Percentiles rank a stretch among this genome's conserved stretches.
phyloP scores from a whole-genome alignment of 2,113 vertebrate genomes.

The Hippopotamus amphibius region DNA sequence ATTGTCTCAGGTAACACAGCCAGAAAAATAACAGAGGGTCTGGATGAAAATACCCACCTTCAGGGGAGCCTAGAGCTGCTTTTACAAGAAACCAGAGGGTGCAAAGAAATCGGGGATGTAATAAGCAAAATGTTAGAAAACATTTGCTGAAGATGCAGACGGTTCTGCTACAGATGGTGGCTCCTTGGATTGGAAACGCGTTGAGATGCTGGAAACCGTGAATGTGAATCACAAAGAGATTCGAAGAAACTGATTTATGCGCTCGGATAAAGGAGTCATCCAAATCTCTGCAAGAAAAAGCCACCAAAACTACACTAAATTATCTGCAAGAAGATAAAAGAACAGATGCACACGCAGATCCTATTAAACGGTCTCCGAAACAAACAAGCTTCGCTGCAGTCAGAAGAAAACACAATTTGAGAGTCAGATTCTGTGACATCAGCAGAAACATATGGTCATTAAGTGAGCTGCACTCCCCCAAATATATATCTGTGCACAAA shows the following conservation, averaged over 20 bases:
- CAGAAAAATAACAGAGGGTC: accelerated
- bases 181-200: background rate
- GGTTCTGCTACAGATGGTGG: accelerated
- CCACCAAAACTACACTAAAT: background rate
- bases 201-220: accelerated
- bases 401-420: background rate
- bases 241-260: background rate
- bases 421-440: background rate
- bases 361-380: background rate
- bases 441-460: background rate
- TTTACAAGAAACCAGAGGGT: background rate
- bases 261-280: background rate
- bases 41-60: background rate
- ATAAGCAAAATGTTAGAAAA: background rate
- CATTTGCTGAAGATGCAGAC: background rate
- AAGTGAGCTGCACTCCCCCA: accelerated
- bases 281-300: background rate
- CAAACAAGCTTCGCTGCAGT: accelerated
- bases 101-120: background rate
- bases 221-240: no score
- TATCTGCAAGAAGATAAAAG: no score
- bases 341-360: background rate
- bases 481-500: background rate
- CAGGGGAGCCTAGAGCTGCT: background rate
- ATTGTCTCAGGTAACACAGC: no score